These are phyloP conservation scores for Penaeus japonicus DNA, from an alignment of 1,140 invertebrate species.

Conservation along the genomic window DNA sequence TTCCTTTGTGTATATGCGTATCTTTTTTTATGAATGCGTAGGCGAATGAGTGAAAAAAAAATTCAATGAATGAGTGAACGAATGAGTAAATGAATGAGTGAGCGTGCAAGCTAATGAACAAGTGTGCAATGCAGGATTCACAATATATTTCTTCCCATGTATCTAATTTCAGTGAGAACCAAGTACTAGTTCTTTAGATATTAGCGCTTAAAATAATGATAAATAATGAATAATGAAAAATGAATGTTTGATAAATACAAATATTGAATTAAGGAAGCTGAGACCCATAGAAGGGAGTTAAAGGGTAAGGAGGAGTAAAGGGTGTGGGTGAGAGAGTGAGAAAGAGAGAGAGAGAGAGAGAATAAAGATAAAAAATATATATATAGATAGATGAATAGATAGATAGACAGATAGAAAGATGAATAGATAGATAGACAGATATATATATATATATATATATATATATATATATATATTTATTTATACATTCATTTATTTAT, in stretches of 20 bases:
- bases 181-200: too few relatives aligned
- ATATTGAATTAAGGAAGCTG: neutral
- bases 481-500: neutral
- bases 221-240: too few relatives aligned
- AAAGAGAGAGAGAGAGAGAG: slow-evolving; percentile 17
- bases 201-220: too few relatives aligned
- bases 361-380: neutral
- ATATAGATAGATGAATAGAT: neutral
- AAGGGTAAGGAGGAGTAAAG: too few relatives aligned
- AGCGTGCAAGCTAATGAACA: too few relatives aligned
- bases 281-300: too few relatives aligned
- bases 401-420: neutral
- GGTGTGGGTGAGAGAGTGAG: slow-evolving; percentile 14
- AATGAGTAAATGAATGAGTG: too few relatives aligned
- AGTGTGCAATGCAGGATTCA: too few relatives aligned
- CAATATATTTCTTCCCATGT: too few relatives aligned
- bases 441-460: slow-evolving; percentile 2
- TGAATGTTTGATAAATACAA: too few relatives aligned
- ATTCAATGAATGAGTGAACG: too few relatives aligned
- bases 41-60: neutral
- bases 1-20: neutral
- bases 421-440: neutral
- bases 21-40: neutral
- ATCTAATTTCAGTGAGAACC: too few relatives aligned
- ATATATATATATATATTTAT: neutral